Evolutionary conservation across 2,888 invertebrate genomes (phyloP).

Genomic region (Eristalinus sepulchralis): DNA sequence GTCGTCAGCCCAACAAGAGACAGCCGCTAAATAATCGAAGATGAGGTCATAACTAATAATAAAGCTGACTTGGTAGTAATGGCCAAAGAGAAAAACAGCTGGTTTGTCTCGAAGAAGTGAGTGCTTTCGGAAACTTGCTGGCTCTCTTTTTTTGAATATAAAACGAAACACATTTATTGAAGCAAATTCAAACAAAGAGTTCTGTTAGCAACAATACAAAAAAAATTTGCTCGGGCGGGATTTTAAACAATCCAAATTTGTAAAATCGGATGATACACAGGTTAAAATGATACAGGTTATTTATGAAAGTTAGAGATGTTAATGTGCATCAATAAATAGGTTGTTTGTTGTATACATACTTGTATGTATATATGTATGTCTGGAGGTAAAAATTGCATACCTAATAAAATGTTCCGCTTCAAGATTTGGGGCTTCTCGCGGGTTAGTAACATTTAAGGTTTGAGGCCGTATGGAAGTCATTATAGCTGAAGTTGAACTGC

Average conservation of each 20-base stretch:
- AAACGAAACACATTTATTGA: not conserved
- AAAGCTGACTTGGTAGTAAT: constrained; percentile 78
- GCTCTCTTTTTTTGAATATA: constrained; percentile 50
- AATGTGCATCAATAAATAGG: no score
- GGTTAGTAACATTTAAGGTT: constrained; percentile 79
- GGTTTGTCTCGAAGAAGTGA: constrained; percentile 36
- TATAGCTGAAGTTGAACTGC: constrained; percentile 75
- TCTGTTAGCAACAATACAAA: constrained; percentile 33
- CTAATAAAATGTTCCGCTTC: constrained; percentile 79
- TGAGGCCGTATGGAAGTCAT: constrained; percentile 76
- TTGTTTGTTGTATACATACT: not conserved
- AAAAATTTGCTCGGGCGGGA: constrained; percentile 3
- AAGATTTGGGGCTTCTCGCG: constrained; percentile 78
- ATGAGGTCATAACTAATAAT: constrained; percentile 82
- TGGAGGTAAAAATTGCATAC: constrained; percentile 76
- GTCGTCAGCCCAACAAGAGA: constrained; percentile 76
- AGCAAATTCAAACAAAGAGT: constrained; percentile 40
- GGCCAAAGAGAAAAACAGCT: constrained; percentile 64
- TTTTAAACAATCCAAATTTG: not conserved
- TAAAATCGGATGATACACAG: not conserved
- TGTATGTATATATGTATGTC: not conserved
- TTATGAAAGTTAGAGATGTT: not conserved
- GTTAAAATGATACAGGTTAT: not conserved
- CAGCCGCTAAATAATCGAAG: constrained; percentile 80
- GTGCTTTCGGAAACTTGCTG: constrained; percentile 20